phyloP scores from a whole-genome alignment of 2,888 invertebrate species.

The Ecdyonurus torrentis region DNA sequence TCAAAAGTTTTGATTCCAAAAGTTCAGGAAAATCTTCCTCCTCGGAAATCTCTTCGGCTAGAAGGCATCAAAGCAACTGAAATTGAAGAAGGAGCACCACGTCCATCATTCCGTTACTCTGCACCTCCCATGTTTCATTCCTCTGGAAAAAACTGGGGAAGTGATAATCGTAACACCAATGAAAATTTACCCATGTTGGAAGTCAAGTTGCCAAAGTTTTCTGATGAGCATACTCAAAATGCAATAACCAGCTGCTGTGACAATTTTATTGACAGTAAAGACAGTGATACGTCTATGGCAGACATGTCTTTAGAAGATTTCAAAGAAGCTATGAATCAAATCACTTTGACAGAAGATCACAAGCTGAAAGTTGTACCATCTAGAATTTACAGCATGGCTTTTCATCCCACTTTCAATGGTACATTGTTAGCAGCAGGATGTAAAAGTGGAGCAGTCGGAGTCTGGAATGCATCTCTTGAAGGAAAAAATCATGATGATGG shows the following conservation, averaged over 20 bases:
- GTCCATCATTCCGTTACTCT: too few species aligned
- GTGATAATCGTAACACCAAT: background rate
- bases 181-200: background rate
- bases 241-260: too few species aligned
- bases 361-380: constrained; percentile 21
- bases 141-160: background rate
- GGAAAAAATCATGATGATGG: background rate
- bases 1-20: background rate
- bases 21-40: background rate
- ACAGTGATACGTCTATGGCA: background rate
- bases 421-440: constrained; percentile 24
- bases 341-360: background rate
- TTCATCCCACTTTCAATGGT: constrained; percentile 23
- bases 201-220: too few species aligned
- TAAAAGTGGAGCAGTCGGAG: constrained; percentile 23
- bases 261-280: background rate
- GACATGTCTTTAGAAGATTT: background rate
- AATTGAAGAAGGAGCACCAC: background rate
- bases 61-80: background rate
- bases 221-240: too few species aligned
- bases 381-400: constrained; percentile 24
- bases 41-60: background rate
- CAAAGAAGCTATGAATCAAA: background rate
- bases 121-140: too few species aligned
- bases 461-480: background rate